phyloP scores from a whole-genome alignment of 2,888 invertebrate genomes.

The Octodonta nipae region DNA sequence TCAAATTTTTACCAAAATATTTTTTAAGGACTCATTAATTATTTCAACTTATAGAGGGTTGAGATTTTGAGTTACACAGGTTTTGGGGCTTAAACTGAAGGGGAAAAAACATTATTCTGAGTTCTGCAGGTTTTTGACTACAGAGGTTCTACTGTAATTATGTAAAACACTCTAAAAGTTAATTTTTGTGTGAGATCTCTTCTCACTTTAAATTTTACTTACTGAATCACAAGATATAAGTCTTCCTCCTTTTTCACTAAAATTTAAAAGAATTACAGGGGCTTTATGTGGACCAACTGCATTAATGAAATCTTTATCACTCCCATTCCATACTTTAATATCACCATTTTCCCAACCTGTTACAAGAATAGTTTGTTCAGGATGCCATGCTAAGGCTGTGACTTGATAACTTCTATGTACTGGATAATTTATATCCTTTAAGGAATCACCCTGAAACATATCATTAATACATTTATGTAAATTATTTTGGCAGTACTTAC shows the following conservation, averaged over 20 bases:
- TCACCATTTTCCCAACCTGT: conserved; percentile 91
- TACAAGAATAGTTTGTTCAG: conserved; percentile 63
- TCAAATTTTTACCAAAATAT: too few species aligned
- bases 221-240: conserved; percentile 77
- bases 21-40: too few species aligned
- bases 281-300: conserved; percentile 56
- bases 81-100: too few species aligned
- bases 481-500: conserved; percentile 37
- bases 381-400: conserved; percentile 80
- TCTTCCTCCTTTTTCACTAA: conserved; percentile 71
- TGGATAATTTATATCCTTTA: conserved; percentile 63
- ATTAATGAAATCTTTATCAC: conserved; percentile 48
- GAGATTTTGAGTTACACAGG: too few species aligned
- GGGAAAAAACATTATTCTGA: too few species aligned
- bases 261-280: conserved; percentile 50
- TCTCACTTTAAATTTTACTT: too few species aligned
- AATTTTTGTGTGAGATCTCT: too few species aligned
- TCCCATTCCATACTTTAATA: conserved; percentile 69
- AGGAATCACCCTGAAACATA: conserved; percentile 50
- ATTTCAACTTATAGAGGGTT: too few species aligned
- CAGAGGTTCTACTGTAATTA: too few species aligned
- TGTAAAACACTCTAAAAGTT: too few species aligned
- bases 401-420: conserved; percentile 66
- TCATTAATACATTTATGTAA: neutral
- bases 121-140: too few species aligned